Conservation (phyloP, 2,888 invertebrate species). For the Crocallis elinguaria region DNA sequence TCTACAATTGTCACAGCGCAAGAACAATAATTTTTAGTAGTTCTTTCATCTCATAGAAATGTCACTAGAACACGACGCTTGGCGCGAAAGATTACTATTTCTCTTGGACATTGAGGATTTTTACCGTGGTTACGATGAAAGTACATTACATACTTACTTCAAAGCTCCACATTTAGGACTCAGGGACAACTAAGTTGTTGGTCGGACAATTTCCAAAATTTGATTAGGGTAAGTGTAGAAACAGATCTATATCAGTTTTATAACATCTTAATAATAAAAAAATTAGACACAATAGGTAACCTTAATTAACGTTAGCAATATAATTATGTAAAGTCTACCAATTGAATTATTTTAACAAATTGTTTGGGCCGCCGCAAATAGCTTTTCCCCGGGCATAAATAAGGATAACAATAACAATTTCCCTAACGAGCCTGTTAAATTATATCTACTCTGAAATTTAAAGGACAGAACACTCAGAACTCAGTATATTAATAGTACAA, state of each 20-base stretch:
- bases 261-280: too few relatives aligned
- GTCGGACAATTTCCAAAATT: too few relatives aligned
- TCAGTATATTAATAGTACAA: background rate
- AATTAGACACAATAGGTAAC: too few relatives aligned
- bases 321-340: background rate
- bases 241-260: too few relatives aligned
- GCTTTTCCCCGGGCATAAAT: conserved; percentile 1
- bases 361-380: background rate
- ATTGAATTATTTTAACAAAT: background rate
- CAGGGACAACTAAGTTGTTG: too few relatives aligned
- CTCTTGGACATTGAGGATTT: background rate
- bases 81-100: background rate
- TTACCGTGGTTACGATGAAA: background rate
- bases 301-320: background rate
- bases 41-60: background rate
- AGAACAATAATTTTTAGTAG: conserved; percentile 1
- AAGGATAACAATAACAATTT: conserved; percentile 10
- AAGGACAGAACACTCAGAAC: background rate
- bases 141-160: too few relatives aligned
- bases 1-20: conserved; percentile 7
- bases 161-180: too few relatives aligned
- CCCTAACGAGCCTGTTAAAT: conserved; percentile 1
- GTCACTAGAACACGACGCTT: background rate
- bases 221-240: too few relatives aligned
- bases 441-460: background rate